Percentiles rank a stretch among this genome's conserved stretches.
Evolutionary conservation across 2,113 vertebrate species (phyloP).

Genomic region (Pterocles orientalis): DNA sequence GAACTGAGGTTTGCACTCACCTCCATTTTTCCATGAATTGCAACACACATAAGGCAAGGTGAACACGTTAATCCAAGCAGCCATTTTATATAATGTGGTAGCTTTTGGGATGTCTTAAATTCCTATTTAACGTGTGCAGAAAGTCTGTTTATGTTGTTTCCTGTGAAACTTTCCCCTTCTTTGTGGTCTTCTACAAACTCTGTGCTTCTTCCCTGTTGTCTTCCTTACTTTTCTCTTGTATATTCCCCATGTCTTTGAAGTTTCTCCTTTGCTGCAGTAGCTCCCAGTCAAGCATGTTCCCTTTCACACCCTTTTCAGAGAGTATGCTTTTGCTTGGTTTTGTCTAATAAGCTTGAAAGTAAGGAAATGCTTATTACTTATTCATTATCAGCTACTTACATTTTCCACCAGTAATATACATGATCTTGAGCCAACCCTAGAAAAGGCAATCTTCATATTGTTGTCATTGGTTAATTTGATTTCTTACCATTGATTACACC

Average conservation of each 20-base stretch:
- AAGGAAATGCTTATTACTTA: neutral
- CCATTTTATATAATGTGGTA: neutral
- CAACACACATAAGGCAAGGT: neutral
- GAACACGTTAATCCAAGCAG: neutral
- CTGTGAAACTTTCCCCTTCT: neutral
- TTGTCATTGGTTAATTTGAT: neutral
- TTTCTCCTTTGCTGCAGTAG: neutral
- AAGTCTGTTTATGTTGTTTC: neutral
- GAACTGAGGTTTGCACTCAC: neutral
- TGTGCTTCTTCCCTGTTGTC: neutral
- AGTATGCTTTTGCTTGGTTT: neutral
- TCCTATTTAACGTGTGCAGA: neutral
- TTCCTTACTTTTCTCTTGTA: neutral
- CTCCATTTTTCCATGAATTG: neutral
- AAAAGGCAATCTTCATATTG: neutral
- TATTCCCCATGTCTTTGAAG: neutral
- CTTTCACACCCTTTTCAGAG: neutral
- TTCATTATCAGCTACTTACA: neutral
- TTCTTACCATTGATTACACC: neutral
- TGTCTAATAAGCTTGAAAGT: neutral
- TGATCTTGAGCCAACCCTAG: neutral
- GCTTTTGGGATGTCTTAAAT: neutral
- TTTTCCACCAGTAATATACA: neutral
- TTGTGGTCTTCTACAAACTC: neutral
- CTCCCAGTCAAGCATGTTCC: neutral